A percentile compares a stretch with the other conserved stretches of the same genome.
These are phyloP conservation scores for Sitophilus oryzae DNA, from an alignment of 1,140 invertebrate species.

Conservation along the genomic window DNA sequence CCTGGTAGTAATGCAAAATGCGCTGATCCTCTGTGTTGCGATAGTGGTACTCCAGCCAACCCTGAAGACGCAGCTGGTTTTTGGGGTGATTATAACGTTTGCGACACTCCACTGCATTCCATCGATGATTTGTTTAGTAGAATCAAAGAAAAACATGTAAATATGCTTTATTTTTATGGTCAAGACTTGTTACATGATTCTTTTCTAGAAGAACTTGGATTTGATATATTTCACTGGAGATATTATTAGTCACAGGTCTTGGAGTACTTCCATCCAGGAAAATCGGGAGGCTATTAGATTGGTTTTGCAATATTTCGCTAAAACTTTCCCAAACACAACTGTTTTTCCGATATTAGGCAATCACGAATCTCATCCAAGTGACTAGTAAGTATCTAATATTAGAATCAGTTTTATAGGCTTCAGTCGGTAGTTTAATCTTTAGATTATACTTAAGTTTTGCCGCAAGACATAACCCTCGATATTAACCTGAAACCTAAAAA, in stretches of 20 bases:
- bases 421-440: too few species aligned
- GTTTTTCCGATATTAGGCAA: slow-evolving; percentile 77
- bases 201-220: slow-evolving; percentile 55
- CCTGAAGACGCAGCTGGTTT: slow-evolving; percentile 55
- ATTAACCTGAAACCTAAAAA: too few species aligned
- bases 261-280: slow-evolving; percentile 65
- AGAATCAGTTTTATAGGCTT: too few species aligned
- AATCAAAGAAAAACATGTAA: slow-evolving; percentile 51
- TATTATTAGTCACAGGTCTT: slow-evolving; percentile 75
- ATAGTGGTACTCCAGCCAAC: slow-evolving; percentile 38
- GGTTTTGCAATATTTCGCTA: slow-evolving; percentile 52
- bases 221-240: slow-evolving; percentile 82
- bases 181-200: slow-evolving; percentile 1
- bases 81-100: slow-evolving; percentile 73
- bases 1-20: slow-evolving; percentile 62
- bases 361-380: slow-evolving; percentile 80
- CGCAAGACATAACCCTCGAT: too few species aligned
- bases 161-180: background rate
- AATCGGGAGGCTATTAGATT: slow-evolving; percentile 58
- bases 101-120: slow-evolving; percentile 65
- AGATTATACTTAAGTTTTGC: too few species aligned
- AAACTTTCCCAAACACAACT: slow-evolving; percentile 57
- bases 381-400: slow-evolving; percentile 57
- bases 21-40: slow-evolving; percentile 71
- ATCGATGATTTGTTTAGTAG: slow-evolving; percentile 56